Evolutionary conservation across 1,140 invertebrate genomes (phyloP).

Genomic region (Sogatella furcifera): DNA sequence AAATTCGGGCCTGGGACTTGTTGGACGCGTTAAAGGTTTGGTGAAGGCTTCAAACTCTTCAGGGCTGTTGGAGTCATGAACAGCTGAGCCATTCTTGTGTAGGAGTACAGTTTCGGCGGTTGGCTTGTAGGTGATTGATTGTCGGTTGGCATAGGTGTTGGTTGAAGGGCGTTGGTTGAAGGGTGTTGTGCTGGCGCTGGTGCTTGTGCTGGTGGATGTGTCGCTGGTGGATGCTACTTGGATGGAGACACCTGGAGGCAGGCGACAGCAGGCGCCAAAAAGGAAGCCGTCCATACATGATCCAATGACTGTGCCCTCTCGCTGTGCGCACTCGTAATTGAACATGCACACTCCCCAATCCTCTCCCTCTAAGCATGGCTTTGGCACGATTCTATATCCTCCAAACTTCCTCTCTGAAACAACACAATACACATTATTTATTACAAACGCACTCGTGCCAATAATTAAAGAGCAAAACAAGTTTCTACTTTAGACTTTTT

Average conservation of each 20-base stretch:
- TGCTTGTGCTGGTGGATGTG: neutral
- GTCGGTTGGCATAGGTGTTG: neutral
- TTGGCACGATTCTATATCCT: slow-evolving; percentile 71
- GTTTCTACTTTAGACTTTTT: too few relatives aligned
- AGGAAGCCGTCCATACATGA: slow-evolving; percentile 86
- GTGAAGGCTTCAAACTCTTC: slow-evolving; percentile 38
- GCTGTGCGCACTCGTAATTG: slow-evolving; percentile 76
- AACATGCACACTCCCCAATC: slow-evolving; percentile 78
- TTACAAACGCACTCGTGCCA: too few relatives aligned
- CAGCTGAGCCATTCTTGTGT: slow-evolving; percentile 46
- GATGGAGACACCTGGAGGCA: slow-evolving; percentile 34
- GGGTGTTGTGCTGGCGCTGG: too few relatives aligned
- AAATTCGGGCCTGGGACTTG: slow-evolving; percentile 4
- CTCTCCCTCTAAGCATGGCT: slow-evolving; percentile 46
- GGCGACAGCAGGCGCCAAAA: slow-evolving; percentile 79
- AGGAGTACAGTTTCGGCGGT: slow-evolving; percentile 51
- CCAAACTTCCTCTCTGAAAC: slow-evolving; percentile 66
- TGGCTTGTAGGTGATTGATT: slow-evolving; percentile 4
- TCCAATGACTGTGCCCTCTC: slow-evolving; percentile 71
- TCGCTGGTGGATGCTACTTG: neutral
- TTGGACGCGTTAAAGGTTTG: slow-evolving; percentile 5
- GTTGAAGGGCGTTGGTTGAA: too few relatives aligned
- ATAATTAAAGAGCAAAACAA: too few relatives aligned
- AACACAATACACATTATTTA: slow-evolving; percentile 22
- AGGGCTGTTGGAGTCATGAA: slow-evolving; percentile 44